Percentiles rank a stretch among this genome's conserved stretches.
phyloP scores from a whole-genome alignment of 2,113 vertebrate species.

The Etia nguti region DNA sequence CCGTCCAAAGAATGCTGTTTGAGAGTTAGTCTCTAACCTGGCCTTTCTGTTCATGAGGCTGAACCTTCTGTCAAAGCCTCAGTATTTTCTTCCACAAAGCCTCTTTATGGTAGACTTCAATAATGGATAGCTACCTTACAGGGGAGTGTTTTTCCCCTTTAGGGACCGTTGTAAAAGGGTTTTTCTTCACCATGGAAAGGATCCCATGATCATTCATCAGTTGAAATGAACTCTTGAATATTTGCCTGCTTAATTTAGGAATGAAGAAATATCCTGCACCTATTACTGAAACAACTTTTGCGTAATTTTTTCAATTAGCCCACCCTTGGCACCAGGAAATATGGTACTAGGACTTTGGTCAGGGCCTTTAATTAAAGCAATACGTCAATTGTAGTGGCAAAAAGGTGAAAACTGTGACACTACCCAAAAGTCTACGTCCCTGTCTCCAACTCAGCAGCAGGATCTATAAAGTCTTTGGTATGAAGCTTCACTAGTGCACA shows the following conservation, averaged over 20 bases:
- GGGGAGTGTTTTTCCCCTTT: neutral
- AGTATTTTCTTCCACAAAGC: neutral
- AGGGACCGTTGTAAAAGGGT: neutral
- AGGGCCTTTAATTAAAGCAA: neutral
- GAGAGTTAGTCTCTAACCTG: neutral
- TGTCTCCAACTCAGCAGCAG: neutral
- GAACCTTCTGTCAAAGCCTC: neutral
- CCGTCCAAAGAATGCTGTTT: neutral
- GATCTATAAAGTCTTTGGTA: neutral
- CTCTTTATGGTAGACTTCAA: neutral
- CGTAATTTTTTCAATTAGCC: neutral
- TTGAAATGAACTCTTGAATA: neutral
- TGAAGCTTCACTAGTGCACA: neutral
- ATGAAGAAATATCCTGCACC: neutral
- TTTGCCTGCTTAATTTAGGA: neutral
- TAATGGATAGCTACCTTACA: neutral
- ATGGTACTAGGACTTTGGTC: accelerated
- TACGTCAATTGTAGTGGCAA: neutral
- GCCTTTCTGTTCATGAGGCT: neutral
- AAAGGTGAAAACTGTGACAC: neutral
- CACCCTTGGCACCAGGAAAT: neutral
- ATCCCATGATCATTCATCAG: neutral
- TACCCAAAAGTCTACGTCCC: neutral
- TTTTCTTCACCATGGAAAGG: neutral
- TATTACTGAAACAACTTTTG: neutral